Evolutionary conservation across 1,140 invertebrate species (phyloP).

Genomic region (Platorchestia sp.): DNA sequence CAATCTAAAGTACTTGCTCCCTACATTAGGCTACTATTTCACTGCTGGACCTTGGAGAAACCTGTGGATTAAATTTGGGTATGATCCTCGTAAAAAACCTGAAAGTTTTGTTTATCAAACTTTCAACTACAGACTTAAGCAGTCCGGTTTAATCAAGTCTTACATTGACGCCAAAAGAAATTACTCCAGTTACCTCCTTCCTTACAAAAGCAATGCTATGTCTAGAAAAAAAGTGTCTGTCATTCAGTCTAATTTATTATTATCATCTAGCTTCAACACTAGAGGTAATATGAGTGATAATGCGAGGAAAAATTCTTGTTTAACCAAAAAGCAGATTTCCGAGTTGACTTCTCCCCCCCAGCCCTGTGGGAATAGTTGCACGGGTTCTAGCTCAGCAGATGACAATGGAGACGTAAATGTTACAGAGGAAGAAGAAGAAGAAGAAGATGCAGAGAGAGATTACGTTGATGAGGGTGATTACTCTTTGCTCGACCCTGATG

Average conservation of each 20-base stretch:
- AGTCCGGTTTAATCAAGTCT: constrained; percentile 75
- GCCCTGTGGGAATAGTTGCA: not conserved
- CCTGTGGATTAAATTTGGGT: constrained; percentile 87
- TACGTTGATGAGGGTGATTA: not conserved
- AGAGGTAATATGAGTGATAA: not conserved
- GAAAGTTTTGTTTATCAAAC: constrained; percentile 85
- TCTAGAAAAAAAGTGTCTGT: constrained; percentile 69
- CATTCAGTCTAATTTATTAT: constrained; percentile 19
- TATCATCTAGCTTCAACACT: not conserved
- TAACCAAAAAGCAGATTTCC: not conserved
- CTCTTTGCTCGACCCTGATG: not conserved
- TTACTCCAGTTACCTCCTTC: constrained; percentile 74
- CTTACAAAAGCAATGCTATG: constrained; percentile 72
- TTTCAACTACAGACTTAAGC: constrained; percentile 86
- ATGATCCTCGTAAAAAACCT: constrained; percentile 87
- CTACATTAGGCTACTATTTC: constrained; percentile 86
- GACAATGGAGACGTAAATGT: not conserved
- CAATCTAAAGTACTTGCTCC: constrained; percentile 76
- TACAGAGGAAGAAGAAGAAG: not conserved
- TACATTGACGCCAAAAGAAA: constrained; percentile 75
- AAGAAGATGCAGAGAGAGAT: not conserved
- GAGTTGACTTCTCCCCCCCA: not conserved
- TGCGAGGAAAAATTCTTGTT: not conserved
- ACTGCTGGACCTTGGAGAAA: constrained; percentile 89
- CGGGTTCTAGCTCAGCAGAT: not conserved